Conservation (phyloP, 2,113 vertebrate genomes). For the Heloderma charlesbogerti region DNA sequence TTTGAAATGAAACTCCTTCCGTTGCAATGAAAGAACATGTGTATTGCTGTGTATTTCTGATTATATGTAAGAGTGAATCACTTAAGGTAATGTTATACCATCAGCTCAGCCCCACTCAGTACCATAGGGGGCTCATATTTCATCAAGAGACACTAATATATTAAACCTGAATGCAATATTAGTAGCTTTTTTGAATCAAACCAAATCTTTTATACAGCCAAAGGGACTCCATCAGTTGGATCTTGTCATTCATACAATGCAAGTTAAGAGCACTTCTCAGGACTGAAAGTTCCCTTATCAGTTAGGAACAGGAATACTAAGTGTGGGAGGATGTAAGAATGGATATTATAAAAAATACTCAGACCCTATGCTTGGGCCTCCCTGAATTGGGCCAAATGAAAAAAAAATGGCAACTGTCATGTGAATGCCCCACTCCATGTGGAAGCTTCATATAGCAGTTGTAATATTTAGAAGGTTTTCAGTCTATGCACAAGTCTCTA, state of each 20-base stretch:
- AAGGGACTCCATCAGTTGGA: neutral
- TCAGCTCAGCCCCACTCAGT: neutral
- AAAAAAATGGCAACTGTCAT: neutral
- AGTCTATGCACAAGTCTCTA: neutral
- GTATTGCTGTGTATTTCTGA: slow-evolving; percentile 13
- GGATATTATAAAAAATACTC: neutral
- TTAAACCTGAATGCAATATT: slow-evolving; percentile 18
- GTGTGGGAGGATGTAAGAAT: neutral
- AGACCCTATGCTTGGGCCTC: neutral
- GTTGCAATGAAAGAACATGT: neutral
- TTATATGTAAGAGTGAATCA: slow-evolving; percentile 17
- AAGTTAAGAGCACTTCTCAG: neutral
- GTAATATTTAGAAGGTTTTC: neutral
- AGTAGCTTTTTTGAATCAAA: slow-evolving; percentile 11
- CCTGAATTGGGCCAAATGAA: neutral
- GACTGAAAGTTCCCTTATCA: slow-evolving; percentile 4
- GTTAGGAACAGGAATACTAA: neutral
- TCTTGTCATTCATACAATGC: neutral
- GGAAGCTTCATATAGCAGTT: neutral
- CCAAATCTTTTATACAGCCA: slow-evolving; percentile 3
- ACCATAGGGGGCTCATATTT: slow-evolving; percentile 8
- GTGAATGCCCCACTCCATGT: neutral
- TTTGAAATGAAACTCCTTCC: neutral
- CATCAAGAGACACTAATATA: slow-evolving; percentile 12
- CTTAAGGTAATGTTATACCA: slow-evolving; percentile 16